Percentiles rank a stretch among this genome's conserved stretches.
Evolutionary conservation across 2,888 invertebrate genomes (phyloP).

Genomic region (Acanthosepion esculentum): DNA sequence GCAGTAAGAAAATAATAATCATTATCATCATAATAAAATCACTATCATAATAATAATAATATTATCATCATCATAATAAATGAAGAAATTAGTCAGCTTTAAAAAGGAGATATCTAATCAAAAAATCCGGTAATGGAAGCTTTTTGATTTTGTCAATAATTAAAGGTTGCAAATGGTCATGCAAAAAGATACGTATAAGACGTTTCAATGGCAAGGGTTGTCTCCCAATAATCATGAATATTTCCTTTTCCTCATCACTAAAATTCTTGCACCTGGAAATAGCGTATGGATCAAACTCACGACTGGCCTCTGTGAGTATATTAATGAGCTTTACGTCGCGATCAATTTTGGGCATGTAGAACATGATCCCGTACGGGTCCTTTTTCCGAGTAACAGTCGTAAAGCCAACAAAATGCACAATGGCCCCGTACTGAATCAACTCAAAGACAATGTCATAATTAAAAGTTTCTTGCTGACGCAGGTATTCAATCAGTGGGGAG

Average conservation of each 20-base stretch:
- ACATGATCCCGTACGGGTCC: slow-evolving; percentile 88
- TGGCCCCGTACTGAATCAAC: slow-evolving; percentile 85
- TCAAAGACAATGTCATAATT: slow-evolving; percentile 81
- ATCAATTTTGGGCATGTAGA: slow-evolving; percentile 83
- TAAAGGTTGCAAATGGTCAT: slow-evolving; percentile 53
- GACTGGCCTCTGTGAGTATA: slow-evolving; percentile 84
- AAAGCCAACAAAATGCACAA: slow-evolving; percentile 76
- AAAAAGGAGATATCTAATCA: slow-evolving; percentile 63
- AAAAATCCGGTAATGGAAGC: slow-evolving; percentile 62
- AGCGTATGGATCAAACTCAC: slow-evolving; percentile 86
- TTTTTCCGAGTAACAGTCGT: slow-evolving; percentile 63
- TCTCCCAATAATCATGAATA: slow-evolving; percentile 78
- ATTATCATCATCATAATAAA: too few species aligned
- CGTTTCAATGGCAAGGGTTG: slow-evolving; percentile 63
- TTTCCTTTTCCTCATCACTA: slow-evolving; percentile 81
- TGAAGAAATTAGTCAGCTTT: slow-evolving; percentile 49
- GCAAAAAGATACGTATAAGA: slow-evolving; percentile 56
- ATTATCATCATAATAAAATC: too few species aligned
- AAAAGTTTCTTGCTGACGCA: slow-evolving; percentile 80
- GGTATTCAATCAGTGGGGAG: slow-evolving; percentile 87
- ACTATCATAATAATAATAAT: too few species aligned
- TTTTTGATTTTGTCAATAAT: slow-evolving; percentile 56
- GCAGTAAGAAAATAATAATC: too few species aligned
- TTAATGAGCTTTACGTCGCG: slow-evolving; percentile 78
- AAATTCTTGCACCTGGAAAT: slow-evolving; percentile 83